Percentiles rank a stretch among this genome's conserved stretches.
Conservation (phyloP, 2,113 vertebrate genomes). For the Poecilia latipinna region DNA sequence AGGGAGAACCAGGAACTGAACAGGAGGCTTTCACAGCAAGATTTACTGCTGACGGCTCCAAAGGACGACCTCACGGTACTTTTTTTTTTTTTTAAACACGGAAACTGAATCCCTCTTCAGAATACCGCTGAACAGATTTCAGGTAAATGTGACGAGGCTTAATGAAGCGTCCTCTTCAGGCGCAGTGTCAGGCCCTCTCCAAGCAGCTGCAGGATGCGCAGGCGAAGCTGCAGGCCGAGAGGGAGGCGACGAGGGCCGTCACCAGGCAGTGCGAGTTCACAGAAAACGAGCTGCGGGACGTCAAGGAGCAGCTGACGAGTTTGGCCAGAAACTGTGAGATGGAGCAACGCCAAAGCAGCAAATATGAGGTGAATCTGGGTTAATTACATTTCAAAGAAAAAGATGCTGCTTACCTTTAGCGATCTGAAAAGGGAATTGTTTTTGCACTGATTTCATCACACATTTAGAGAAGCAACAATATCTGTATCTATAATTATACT, state of each 20-base stretch:
- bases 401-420: too few relatives aligned
- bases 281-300: slow-evolving; percentile 25
- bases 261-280: slow-evolving; percentile 8
- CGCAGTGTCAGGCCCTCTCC: slow-evolving; percentile 45
- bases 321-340: rapidly evolving
- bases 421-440: neutral
- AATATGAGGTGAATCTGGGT: slow-evolving; percentile 60
- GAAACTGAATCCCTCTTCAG: neutral
- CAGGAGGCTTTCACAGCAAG: slow-evolving; percentile 41
- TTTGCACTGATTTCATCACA: neutral
- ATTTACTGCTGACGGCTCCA: slow-evolving; percentile 5
- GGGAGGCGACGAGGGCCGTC: slow-evolving; percentile 5
- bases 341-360: neutral
- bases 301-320: slow-evolving; percentile 35
- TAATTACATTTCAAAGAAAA: neutral
- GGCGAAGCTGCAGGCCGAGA: slow-evolving; percentile 43
- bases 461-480: too few relatives aligned
- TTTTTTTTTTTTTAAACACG: neutral
- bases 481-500: too few relatives aligned
- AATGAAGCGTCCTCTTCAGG: slow-evolving; percentile 19
- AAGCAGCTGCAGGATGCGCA: slow-evolving; percentile 58
- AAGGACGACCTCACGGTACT: slow-evolving; percentile 50
- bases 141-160: neutral
- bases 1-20: slow-evolving; percentile 55
- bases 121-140: neutral